Conservation (phyloP, 2,797 vertebrate genomes). For the Urocyon cinereoargenteus region DNA sequence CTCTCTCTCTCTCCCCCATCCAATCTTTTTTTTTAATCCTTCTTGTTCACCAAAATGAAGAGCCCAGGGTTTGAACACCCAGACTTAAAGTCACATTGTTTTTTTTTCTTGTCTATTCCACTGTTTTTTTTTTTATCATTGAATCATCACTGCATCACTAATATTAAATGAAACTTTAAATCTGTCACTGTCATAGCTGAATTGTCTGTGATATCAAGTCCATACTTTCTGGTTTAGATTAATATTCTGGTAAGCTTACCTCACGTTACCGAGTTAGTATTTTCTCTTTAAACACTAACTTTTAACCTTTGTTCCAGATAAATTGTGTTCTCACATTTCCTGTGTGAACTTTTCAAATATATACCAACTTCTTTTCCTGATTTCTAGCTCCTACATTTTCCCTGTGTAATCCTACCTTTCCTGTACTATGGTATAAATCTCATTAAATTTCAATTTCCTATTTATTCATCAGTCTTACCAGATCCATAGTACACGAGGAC, state of each 20-base stretch:
- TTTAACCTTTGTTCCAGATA: neutral
- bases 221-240: neutral
- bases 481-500: neutral
- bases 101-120: neutral
- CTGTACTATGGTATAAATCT: neutral
- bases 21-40: neutral
- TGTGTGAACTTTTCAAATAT: neutral
- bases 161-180: neutral
- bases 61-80: neutral
- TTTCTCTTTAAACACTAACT: slow-evolving; percentile 14
- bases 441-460: slow-evolving; percentile 64
- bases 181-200: neutral
- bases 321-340: neutral
- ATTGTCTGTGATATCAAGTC: neutral
- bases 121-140: neutral
- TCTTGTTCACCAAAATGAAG: neutral
- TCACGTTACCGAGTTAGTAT: neutral
- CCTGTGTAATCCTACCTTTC: slow-evolving; percentile 26
- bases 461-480: slow-evolving; percentile 62
- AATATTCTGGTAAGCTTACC: neutral
- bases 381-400: slow-evolving; percentile 6
- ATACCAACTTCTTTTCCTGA: neutral
- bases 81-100: neutral
- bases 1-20: neutral
- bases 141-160: neutral